Evolutionary conservation across 2,797 vertebrate genomes (phyloP), one percentile per base, ranked within the genome.

Genomic region (Huso huso): DNA sequence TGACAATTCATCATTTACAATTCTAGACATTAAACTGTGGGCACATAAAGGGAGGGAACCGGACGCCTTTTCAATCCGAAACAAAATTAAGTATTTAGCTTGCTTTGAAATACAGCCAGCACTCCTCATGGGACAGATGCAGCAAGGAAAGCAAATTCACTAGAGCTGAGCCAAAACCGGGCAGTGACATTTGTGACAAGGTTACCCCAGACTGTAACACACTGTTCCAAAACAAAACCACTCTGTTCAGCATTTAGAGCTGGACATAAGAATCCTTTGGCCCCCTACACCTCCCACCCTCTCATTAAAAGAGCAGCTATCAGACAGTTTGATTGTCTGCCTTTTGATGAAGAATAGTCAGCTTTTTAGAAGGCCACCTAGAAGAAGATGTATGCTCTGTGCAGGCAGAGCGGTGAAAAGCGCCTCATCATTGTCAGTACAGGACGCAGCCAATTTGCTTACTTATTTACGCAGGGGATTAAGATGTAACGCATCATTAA

Each of bases 191-290:
- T 68, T 70, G 71, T 58, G 70, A 60, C 57, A 66, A 10, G 51
- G 57, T 10, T 73, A 63, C 49, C 48, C 37, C 53, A 66, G 69
- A 72, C 69, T 71, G 67, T 76, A 72, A 67, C 63, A 70, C 9
- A 71, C 71, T 74, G 77, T 75, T 52, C 69, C 66, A 73, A 71
- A 78, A 82, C 78, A 82, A 81, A 79, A 71, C 71, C 49, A 66
- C 69, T 69, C 74, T 75, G 78, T 77, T 73, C 3, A 1, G 18
- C 72, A 62, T 12, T 52, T 13, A 76, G 71, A 70, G 68, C 69
- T 67, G 67, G 69, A 66, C 57, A 71, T 67, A 57, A 66, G 60
- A 69, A 10, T 13, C 73, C 72, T 6, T 12, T n/a, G 13, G 55
- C 12, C 55, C 55, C 6, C 23, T 13, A 58, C 55, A 10, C 55